Conservation (phyloP, 1,140 invertebrate genomes). For the Laodelphax striatellus region DNA sequence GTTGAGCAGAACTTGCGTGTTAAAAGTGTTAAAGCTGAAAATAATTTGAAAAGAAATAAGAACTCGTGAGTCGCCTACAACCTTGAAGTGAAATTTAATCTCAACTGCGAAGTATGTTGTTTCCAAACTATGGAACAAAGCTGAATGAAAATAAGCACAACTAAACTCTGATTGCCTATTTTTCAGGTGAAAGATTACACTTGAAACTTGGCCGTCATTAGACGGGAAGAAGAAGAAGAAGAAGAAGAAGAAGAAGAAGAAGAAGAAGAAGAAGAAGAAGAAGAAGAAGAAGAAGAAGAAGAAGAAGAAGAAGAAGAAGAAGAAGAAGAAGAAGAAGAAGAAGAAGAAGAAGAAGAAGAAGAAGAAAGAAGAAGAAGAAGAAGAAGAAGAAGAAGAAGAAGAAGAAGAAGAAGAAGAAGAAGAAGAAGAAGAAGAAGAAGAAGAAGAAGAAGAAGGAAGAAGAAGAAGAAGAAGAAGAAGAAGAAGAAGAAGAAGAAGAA, state of each 20-base stretch:
- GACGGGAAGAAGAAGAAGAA: too few species aligned
- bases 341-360: background rate
- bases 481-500: background rate
- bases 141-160: too few species aligned
- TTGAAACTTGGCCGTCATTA: too few species aligned
- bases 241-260: background rate
- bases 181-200: too few species aligned
- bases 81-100: too few species aligned
- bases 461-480: slow-evolving; percentile 15
- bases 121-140: too few species aligned
- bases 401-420: background rate
- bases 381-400: background rate
- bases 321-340: background rate
- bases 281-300: background rate
- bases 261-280: background rate
- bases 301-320: background rate
- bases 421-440: slow-evolving; percentile 31
- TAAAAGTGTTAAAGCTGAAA: too few species aligned
- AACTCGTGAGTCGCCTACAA: too few species aligned
- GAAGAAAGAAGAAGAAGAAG: background rate
- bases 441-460: slow-evolving; percentile 30
- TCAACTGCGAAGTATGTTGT: too few species aligned
- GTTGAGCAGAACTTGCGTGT: too few species aligned
- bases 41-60: too few species aligned
- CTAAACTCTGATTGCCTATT: too few species aligned